Evolutionary conservation across 2,888 invertebrate species (phyloP).

Genomic region (Spilarctia lutea): DNA sequence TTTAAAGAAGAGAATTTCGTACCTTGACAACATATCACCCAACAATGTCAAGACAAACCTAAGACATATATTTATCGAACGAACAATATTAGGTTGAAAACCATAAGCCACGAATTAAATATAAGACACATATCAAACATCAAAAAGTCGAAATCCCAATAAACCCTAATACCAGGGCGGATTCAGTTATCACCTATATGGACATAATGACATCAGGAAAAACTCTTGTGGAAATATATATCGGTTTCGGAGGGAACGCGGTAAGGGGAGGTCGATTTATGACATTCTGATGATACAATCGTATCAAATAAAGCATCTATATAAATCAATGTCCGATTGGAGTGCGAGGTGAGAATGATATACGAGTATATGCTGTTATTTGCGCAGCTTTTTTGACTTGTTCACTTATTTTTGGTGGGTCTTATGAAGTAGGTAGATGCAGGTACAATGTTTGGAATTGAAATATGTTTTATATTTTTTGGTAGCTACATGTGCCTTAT

Average conservation of each 20-base stretch:
- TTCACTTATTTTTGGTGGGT: background rate
- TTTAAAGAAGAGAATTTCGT: background rate
- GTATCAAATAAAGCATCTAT: slow-evolving; percentile 84
- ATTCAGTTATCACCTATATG: slow-evolving; percentile 79
- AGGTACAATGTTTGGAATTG: background rate
- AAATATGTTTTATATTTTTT: background rate
- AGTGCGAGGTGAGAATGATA: slow-evolving; percentile 70
- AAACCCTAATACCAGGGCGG: slow-evolving; percentile 58
- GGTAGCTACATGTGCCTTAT: background rate
- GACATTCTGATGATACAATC: slow-evolving; percentile 86
- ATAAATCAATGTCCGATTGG: slow-evolving; percentile 84
- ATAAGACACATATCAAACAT: slow-evolving; percentile 33
- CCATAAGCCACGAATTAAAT: slow-evolving; percentile 16
- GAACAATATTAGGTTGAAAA: slow-evolving; percentile 3
- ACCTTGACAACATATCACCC: background rate
- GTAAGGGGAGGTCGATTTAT: slow-evolving; percentile 75
- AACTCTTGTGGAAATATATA: slow-evolving; percentile 71
- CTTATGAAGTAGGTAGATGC: background rate
- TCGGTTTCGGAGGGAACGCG: slow-evolving; percentile 53
- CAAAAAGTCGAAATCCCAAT: slow-evolving; percentile 54
- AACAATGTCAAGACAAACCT: background rate
- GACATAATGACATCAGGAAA: slow-evolving; percentile 82
- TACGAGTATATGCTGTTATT: slow-evolving; percentile 58
- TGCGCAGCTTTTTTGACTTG: slow-evolving; percentile 39
- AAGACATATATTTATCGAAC: background rate